Evolutionary conservation across 2,113 vertebrate genomes (phyloP).

Genomic region (Typhlomys cinereus): DNA sequence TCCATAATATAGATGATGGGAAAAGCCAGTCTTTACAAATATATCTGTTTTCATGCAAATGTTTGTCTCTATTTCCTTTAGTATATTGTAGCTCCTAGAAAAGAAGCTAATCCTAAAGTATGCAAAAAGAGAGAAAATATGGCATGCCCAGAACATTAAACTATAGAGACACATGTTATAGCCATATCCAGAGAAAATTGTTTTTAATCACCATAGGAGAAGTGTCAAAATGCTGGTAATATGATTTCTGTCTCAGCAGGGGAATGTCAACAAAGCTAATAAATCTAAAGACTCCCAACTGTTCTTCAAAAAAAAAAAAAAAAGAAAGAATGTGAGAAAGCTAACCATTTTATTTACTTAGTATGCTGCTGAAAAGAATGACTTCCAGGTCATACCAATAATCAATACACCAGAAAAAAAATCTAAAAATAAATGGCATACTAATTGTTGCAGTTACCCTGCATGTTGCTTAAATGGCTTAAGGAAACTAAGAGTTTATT

Average conservation of each 20-base stretch:
- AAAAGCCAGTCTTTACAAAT: neutral
- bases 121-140: neutral
- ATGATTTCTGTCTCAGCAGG: neutral
- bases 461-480: too few relatives aligned
- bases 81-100: neutral
- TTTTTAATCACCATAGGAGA: neutral
- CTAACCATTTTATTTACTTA: neutral
- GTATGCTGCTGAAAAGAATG: too few relatives aligned
- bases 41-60: neutral
- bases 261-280: neutral
- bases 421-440: neutral
- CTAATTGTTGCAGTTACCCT: too few relatives aligned
- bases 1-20: neutral
- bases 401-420: neutral
- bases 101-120: neutral
- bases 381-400: neutral
- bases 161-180: neutral
- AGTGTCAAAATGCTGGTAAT: neutral
- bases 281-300: neutral
- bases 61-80: neutral
- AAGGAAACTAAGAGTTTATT: too few relatives aligned
- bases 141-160: neutral
- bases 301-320: neutral
- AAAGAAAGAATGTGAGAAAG: neutral
- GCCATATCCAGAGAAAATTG: neutral